These are phyloP conservation scores for Cherax destructor DNA, from an alignment of 1,140 invertebrate genomes.

Conservation along the genomic window DNA sequence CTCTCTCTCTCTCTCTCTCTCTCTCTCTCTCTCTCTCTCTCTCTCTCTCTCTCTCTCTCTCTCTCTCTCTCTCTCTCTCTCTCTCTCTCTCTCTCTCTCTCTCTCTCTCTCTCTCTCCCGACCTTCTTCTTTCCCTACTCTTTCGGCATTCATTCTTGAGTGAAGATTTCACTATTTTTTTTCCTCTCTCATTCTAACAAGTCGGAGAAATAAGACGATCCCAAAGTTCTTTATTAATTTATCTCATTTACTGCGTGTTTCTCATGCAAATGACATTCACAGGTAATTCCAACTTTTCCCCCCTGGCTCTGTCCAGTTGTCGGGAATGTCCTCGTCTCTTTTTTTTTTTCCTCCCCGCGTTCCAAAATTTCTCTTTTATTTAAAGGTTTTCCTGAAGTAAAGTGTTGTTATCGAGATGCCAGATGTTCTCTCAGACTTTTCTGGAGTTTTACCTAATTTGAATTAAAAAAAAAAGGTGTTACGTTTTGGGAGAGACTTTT, in stretches of 20 bases:
- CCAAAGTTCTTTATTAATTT: slow-evolving; percentile 14
- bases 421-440: background rate
- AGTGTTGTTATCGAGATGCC: background rate
- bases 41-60: background rate
- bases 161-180: background rate
- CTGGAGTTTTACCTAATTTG: too few species aligned
- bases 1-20: background rate
- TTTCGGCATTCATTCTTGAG: background rate
- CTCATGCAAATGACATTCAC: slow-evolving; percentile 10
- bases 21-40: slow-evolving; percentile 9
- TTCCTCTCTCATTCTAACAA: background rate
- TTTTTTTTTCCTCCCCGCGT: background rate
- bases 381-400: background rate
- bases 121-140: background rate
- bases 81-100: too few species aligned
- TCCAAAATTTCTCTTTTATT: background rate
- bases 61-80: too few species aligned
- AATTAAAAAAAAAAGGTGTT: too few species aligned
- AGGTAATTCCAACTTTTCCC: slow-evolving; percentile 6
- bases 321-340: background rate
- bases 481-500: too few species aligned
- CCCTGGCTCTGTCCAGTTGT: background rate
- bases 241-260: slow-evolving; percentile 9
- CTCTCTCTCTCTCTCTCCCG: background rate
- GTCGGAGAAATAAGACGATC: background rate